Conservation (phyloP, 2,888 invertebrate genomes). For the Alloscopus bannaensis region DNA sequence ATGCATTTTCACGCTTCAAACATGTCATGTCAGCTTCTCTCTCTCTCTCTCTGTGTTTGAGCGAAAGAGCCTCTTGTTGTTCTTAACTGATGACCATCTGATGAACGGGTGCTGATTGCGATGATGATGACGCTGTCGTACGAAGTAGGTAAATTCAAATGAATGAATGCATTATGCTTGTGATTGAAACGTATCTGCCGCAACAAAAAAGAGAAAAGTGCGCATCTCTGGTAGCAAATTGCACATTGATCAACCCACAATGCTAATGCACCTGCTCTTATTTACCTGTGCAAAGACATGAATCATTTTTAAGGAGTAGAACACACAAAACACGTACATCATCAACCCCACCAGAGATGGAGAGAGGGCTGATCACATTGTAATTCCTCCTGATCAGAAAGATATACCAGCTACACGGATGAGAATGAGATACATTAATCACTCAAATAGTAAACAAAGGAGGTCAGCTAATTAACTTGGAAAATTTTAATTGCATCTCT, state of each 20-base stretch:
- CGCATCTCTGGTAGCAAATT: too few species aligned
- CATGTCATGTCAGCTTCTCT: conserved; percentile 40
- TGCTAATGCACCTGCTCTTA: background rate
- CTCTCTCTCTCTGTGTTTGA: conserved; percentile 20
- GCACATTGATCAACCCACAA: background rate
- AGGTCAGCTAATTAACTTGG: conserved; percentile 58
- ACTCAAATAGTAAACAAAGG: conserved; percentile 37
- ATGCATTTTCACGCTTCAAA: conserved; percentile 43
- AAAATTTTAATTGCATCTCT: conserved; percentile 37
- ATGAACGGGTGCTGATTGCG: conserved; percentile 37
- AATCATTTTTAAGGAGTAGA: too few species aligned
- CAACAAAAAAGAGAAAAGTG: too few species aligned
- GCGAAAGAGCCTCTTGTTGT: background rate
- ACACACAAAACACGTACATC: too few species aligned
- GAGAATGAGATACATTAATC: conserved; percentile 40
- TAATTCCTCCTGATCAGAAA: too few species aligned
- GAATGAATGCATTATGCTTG: too few species aligned
- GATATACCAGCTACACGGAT: too few species aligned
- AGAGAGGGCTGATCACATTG: too few species aligned
- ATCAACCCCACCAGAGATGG: too few species aligned
- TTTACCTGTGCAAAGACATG: too few species aligned
- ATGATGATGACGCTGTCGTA: conserved; percentile 20
- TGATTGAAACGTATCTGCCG: too few species aligned
- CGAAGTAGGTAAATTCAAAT: too few species aligned
- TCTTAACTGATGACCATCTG: conserved; percentile 38